A percentile compares a stretch with the other conserved stretches of the same genome.
Conservation (phyloP, 2,888 invertebrate genomes). For the Leuctra nigra region DNA sequence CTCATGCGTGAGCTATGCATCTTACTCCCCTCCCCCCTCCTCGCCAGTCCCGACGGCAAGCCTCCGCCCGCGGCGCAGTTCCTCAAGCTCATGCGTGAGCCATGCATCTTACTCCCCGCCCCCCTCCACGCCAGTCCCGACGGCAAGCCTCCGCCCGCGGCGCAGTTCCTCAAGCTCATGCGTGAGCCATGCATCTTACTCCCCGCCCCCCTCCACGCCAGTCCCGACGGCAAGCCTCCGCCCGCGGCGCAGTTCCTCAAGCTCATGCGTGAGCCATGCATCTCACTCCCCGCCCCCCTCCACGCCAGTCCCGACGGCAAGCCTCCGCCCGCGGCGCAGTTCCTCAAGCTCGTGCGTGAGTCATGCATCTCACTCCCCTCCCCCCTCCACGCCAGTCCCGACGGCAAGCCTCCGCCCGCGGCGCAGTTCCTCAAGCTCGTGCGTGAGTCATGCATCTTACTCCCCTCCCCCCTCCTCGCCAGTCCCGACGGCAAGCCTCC, state of each 20-base stretch:
- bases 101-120: too few species aligned
- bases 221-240: slow-evolving; percentile 55
- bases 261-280: slow-evolving; percentile 55
- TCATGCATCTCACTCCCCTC: too few species aligned
- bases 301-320: slow-evolving; percentile 54
- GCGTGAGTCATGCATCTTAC: slow-evolving; percentile 49
- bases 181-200: too few species aligned
- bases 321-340: slow-evolving; percentile 48
- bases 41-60: slow-evolving; percentile 53
- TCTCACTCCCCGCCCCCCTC: too few species aligned
- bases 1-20: slow-evolving; percentile 50
- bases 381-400: too few species aligned
- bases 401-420: slow-evolving; percentile 53
- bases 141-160: too few species aligned
- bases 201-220: too few species aligned
- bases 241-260: slow-evolving; percentile 46
- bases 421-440: slow-evolving; percentile 46
- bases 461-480: too few species aligned
- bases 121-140: too few species aligned
- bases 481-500: slow-evolving; percentile 56
- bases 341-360: slow-evolving; percentile 53
- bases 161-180: too few species aligned
- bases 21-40: too few species aligned
- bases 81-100: slow-evolving; percentile 53
- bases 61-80: slow-evolving; percentile 50